Base-by-base conservation (phyloP, 2,888 invertebrate species). In the Norana najaformis region DNA sequence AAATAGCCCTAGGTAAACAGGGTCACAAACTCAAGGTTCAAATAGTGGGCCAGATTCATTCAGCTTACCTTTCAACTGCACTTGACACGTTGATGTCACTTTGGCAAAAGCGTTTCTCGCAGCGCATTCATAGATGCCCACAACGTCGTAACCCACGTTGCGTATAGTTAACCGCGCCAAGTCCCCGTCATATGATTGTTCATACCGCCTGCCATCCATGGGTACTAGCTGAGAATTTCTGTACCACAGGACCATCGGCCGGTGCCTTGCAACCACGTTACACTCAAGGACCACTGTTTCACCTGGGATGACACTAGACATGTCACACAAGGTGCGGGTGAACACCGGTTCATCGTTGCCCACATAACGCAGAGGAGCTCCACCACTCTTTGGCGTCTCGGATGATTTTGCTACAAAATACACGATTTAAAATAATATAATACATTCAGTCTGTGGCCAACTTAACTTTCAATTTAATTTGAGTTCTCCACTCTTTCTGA, bases 101-200 rank as follows among this genome's bases (percentile, higher is more conserved):
- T 89, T 89, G 37, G 85, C 89, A 38, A 36, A 83, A n/a, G 82
- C 38, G 85, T 89, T 89, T 82, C 89, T 82, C 83, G 85, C 89
- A 30, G 82, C 53, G 30, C 83, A 83, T n/a, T 89, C 89, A 83
- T 89, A 89, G 23, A 83, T 30, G n/a, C 89, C 89, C 35, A 30
- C 83, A 38, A 82, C 85, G 16, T 89, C 85, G 30, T 18, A n/a
- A n/a, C 13, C 36, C 37, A 89, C 83, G 30, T 83, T 83, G n/a
- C 85, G 35, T 34, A 89, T 37, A 20, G 35, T 39, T 36, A 89
- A 39, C n/a, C 34, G n/a, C 14, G 39, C 89, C 35, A 38, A 1
- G 83, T 37, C 83, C 30, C 89, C 89, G 14, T 83, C 89, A 38
- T 39, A 85, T 83, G 83, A 82, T 36, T 89, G 89, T 38, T n/a